A percentile compares a stretch with the other conserved stretches of the same genome.
phyloP scores from a whole-genome alignment of 2,888 invertebrate species.

The Strigamia crassipes region DNA sequence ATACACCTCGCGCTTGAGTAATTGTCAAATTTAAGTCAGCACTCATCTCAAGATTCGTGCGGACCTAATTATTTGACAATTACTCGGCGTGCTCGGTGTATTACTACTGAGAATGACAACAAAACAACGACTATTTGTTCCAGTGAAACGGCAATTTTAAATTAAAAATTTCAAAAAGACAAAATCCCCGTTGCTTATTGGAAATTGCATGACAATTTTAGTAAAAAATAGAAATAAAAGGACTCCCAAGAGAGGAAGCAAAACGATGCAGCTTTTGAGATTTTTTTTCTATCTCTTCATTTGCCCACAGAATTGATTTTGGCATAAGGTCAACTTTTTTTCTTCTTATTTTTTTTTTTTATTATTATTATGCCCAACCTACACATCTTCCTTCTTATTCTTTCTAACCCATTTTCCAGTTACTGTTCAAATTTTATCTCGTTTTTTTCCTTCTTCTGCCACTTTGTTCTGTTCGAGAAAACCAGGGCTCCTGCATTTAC shows the following conservation, averaged over 20 bases:
- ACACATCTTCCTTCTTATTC: neutral
- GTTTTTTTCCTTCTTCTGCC: neutral
- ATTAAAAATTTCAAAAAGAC: neutral
- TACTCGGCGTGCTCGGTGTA: too few species aligned
- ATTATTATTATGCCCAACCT: neutral
- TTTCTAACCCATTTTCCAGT: slow-evolving; percentile 13
- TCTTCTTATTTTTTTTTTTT: neutral
- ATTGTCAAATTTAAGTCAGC: too few species aligned
- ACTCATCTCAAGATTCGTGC: too few species aligned
- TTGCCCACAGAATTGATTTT: slow-evolving; percentile 4
- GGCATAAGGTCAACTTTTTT: slow-evolving; percentile 2
- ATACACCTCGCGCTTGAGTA: too few species aligned
- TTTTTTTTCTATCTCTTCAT: slow-evolving; percentile 1
- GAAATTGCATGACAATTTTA: neutral
- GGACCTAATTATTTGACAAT: too few species aligned
- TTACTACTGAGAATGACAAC: too few species aligned
- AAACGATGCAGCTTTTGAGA: slow-evolving; percentile 5
- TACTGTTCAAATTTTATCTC: slow-evolving; percentile 16
- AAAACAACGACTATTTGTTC: neutral
- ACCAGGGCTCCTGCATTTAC: neutral
- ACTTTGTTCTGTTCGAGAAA: neutral
- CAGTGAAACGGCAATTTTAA: neutral
- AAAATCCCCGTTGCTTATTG: neutral
- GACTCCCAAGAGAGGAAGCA: neutral
- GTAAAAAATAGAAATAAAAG: neutral